phyloP scores from a whole-genome alignment of 53 echinoderm and acorn worm species.

The Temnopleurus reevesii region DNA sequence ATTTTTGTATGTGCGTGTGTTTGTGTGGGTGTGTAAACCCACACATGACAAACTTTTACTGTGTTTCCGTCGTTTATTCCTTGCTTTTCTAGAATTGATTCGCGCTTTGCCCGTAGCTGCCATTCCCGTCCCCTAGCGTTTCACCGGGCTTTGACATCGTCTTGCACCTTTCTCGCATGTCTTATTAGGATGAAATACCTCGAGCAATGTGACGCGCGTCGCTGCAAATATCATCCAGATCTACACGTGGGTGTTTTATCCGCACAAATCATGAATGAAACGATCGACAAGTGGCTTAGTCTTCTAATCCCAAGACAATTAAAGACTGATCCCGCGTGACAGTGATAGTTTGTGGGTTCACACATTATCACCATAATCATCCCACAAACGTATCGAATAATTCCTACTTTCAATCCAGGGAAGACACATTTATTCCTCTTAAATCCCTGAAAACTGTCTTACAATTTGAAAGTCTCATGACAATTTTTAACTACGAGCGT shows the following conservation, averaged over 20 bases:
- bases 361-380: neutral
- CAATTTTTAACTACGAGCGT: too few relatives aligned
- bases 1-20: too few relatives aligned
- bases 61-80: too few relatives aligned
- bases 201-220: neutral
- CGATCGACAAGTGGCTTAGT: neutral
- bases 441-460: too few relatives aligned
- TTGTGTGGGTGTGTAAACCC: too few relatives aligned
- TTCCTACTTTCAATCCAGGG: too few relatives aligned
- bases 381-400: neutral
- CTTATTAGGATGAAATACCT: neutral
- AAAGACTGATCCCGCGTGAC: neutral
- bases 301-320: neutral
- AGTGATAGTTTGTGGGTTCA: neutral
- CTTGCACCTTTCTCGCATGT: neutral
- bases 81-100: too few relatives aligned
- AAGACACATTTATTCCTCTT: too few relatives aligned
- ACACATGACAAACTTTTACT: too few relatives aligned
- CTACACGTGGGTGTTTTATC: neutral
- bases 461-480: too few relatives aligned
- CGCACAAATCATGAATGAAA: neutral
- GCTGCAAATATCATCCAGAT: neutral
- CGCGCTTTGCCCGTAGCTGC: too few relatives aligned
- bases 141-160: neutral
- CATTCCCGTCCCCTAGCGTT: too few relatives aligned